phyloP scores from a whole-genome alignment of 2,797 vertebrate species.

The Sebastes umbrosus region DNA sequence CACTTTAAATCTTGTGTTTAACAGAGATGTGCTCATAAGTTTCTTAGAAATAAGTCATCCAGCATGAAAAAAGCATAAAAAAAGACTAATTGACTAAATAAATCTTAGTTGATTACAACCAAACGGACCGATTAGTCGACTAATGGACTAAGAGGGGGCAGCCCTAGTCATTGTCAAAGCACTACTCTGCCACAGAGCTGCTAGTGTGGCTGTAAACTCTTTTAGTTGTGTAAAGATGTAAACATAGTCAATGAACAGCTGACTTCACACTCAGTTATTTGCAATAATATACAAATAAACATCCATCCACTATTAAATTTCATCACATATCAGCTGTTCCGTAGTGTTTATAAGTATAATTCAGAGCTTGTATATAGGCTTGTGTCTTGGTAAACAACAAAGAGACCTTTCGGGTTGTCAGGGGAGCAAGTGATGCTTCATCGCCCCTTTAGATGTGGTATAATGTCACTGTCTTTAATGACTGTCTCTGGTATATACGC shows the following conservation, averaged over 20 bases:
- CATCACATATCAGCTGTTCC: not conserved
- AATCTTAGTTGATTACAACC: rapidly evolving
- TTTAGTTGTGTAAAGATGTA: not conserved
- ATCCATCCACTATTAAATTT: not conserved
- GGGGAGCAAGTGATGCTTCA: not conserved
- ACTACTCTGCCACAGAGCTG: not conserved
- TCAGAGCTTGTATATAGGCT: not conserved
- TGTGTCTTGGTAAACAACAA: not conserved
- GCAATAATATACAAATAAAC: not conserved
- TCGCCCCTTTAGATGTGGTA: not conserved
- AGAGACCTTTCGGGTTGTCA: not conserved
- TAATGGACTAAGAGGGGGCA: too few relatives aligned
- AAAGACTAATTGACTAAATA: rapidly evolving
- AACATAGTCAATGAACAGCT: not conserved
- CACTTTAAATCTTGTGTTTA: too few relatives aligned
- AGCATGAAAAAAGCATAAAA: too few relatives aligned
- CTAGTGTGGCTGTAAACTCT: not conserved
- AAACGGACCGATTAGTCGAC: too few relatives aligned
- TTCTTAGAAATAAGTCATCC: too few relatives aligned
- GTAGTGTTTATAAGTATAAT: not conserved
- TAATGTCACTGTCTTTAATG: not conserved
- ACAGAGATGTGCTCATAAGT: too few relatives aligned
- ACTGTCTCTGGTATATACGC: not conserved
- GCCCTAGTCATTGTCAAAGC: not conserved
- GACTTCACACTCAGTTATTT: not conserved